A percentile compares a stretch with the other conserved stretches of the same genome.
Evolutionary conservation across 1,140 invertebrate species (phyloP).

Genomic region (Trichonephila inaurata): DNA sequence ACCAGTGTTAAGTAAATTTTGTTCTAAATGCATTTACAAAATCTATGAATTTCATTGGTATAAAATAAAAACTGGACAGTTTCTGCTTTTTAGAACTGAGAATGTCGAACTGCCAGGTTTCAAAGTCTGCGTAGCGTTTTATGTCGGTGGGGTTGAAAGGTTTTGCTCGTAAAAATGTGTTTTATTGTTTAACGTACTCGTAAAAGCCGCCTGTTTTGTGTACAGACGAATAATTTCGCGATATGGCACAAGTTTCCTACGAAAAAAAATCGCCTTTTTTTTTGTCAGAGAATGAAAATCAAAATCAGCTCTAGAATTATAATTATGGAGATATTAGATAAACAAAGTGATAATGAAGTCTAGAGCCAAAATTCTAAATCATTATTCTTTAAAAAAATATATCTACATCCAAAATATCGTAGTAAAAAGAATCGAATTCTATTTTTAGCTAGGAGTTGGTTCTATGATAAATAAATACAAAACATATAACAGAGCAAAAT

Average conservation of each 20-base stretch:
- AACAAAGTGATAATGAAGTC: neutral
- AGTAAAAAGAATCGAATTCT: too few species aligned
- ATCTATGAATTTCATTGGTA: too few species aligned
- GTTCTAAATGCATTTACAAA: too few species aligned
- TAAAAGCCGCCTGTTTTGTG: conserved; percentile 4
- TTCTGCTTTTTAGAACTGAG: neutral
- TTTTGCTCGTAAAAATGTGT: neutral
- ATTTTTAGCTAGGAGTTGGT: too few species aligned
- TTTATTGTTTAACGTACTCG: conserved; percentile 13
- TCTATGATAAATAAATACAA: too few species aligned
- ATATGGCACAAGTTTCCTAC: neutral
- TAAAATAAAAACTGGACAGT: neutral
- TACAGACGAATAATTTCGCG: neutral
- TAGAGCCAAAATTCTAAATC: neutral
- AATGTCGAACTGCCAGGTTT: neutral
- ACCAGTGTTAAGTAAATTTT: too few species aligned
- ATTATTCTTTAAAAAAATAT: neutral
- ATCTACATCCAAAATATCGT: neutral
- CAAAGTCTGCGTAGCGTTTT: neutral
- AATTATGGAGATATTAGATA: neutral
- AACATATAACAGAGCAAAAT: too few species aligned
- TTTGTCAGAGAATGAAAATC: neutral
- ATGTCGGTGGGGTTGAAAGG: neutral
- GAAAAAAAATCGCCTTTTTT: neutral
- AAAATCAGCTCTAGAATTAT: neutral